Conservation (phyloP, 2,888 invertebrate species). For the Acronicta alni region DNA sequence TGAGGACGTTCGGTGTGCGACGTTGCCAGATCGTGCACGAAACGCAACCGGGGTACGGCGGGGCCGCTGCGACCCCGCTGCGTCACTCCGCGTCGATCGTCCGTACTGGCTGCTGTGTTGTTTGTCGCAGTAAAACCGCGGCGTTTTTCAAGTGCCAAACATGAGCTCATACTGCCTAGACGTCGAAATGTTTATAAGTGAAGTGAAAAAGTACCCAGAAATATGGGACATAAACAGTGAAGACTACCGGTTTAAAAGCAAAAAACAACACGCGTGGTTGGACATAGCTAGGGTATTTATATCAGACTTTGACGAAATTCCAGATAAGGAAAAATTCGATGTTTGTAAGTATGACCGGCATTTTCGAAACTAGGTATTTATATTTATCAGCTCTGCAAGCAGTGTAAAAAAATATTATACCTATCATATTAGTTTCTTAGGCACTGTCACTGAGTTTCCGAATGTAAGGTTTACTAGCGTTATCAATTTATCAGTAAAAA, state of each 20-base stretch:
- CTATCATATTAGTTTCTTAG: no score
- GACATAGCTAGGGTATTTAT: slow-evolving; percentile 73
- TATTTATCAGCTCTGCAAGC: slow-evolving; percentile 14
- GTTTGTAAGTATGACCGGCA: slow-evolving; percentile 72
- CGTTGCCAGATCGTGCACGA: slow-evolving; percentile 66
- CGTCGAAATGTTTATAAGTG: slow-evolving; percentile 75
- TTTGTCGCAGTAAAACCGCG: slow-evolving; percentile 58
- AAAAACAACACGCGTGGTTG: slow-evolving; percentile 74
- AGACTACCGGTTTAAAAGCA: slow-evolving; percentile 64
- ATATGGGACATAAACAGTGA: slow-evolving; percentile 75
- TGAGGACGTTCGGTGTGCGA: slow-evolving; percentile 49
- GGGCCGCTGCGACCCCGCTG: slow-evolving; percentile 73
- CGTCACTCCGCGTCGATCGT: slow-evolving; percentile 69
- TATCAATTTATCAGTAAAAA: no score
- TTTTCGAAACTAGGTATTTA: slow-evolving; percentile 25
- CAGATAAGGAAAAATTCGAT: slow-evolving; percentile 68
- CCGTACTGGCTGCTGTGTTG: slow-evolving; percentile 62
- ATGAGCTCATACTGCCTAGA: slow-evolving; percentile 70
- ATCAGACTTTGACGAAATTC: slow-evolving; percentile 70
- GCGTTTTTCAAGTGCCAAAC: slow-evolving; percentile 49
- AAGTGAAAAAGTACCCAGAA: slow-evolving; percentile 75
- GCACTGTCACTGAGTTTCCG: no score
- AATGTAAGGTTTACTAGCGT: no score
- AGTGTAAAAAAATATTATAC: background rate
- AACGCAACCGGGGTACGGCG: slow-evolving; percentile 59